These are phyloP conservation scores for Pseudonaja textilis DNA, from an alignment of 2,113 vertebrate species.

Conservation along the genomic window DNA sequence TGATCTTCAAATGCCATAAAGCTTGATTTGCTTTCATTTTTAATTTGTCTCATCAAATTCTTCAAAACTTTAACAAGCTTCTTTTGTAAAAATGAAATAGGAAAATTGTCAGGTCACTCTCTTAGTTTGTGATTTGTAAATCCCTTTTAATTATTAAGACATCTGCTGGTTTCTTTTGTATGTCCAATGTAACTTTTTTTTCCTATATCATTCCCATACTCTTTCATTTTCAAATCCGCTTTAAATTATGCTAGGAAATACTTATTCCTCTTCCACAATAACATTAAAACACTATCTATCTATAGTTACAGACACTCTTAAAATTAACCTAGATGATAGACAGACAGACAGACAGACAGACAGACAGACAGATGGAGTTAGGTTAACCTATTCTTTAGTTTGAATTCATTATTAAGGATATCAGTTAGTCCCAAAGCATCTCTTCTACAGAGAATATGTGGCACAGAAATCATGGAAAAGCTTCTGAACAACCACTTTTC, in stretches of 20 bases:
- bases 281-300: neutral
- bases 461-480: neutral
- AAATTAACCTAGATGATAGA: neutral
- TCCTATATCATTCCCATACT: neutral
- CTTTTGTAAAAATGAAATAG: neutral
- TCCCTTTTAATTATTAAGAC: neutral
- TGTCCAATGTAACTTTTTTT: neutral
- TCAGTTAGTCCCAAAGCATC: neutral
- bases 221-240: neutral
- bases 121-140: neutral
- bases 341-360: neutral
- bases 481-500: neutral
- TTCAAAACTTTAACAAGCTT: neutral
- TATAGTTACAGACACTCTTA: neutral
- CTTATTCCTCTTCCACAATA: neutral
- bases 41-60: neutral
- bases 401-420: constrained; percentile 46
- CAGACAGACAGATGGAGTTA: neutral
- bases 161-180: neutral
- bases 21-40: neutral
- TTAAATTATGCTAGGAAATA: neutral
- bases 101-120: neutral
- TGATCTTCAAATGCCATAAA: neutral
- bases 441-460: constrained; percentile 19
- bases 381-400: neutral